These are phyloP conservation scores for Sus scrofa DNA, from an alignment of 2,113 vertebrate genomes.

Conservation along the genomic window T2T-Sscrofa CM000824.6:48725501-48726000, in stretches of 20 bases:
- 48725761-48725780: not conserved
- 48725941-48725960: not conserved
- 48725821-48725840: not conserved
- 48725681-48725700: not conserved
- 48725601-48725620: not conserved
- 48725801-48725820: not conserved
- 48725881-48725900: not conserved
- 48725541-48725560: not conserved
- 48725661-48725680: not conserved
- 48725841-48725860: not conserved
- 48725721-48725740: not conserved
- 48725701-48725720: not conserved
- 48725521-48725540: not conserved
- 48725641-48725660: not conserved
- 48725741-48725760: not conserved
- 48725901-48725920: not conserved
- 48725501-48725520: not conserved
- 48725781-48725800: not conserved
- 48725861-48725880: not conserved
- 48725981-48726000: not conserved
- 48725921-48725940: not conserved
- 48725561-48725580: not conserved
- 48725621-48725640: not conserved
- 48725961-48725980: rapidly evolving
- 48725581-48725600: not conserved